Evolutionary conservation across 2,888 invertebrate genomes (phyloP), one percentile per base, ranked within the genome.

Genomic region (Baronia brevicornis): DNA sequence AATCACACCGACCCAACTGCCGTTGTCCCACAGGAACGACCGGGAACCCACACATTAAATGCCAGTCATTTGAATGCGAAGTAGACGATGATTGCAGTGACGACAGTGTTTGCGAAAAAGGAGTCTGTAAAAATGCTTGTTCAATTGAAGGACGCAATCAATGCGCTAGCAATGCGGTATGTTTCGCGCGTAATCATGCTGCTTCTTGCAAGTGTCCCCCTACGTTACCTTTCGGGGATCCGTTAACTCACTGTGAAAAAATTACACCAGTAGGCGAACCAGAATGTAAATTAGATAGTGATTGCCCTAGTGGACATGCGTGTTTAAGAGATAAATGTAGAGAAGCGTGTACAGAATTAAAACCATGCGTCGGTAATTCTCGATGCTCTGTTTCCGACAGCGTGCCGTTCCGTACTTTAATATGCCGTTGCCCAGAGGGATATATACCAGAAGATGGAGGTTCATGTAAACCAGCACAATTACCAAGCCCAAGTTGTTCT

Each of bases 351-450:
- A 80, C 77, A 6, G 89, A 87, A 54, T 84, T 94, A 8, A 89
- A 89, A 51, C 95, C 95, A 1, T 96, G 95, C 52, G 86, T 88
- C 27, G 85, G 87, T 35, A 89, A 89, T 31, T 91, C 94, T 3
- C 87, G 88, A 30, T 96, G 96, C 66, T 90, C 90, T 36, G 95
- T 95, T 5, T 85, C 94, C 7, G 93, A 96, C 55, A 94, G 95
- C 37, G 86, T 91, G 20, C 95, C 95, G 10, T 92, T 95, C 30
- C 85, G 95, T 44, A 95, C 95, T 2, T 90, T 96, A 88, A 91
- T 93, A 25, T 96, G 95, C 61, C 92, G 93, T 35, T 95, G 95
- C 54, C 93, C 94, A 0, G 91, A 92, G 49, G 92, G 94, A 25
- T 94, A 90, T 86, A 90, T 94, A 40, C 93, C 94, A 0, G 91